These are phyloP conservation scores for Onychomys arenicola DNA, from an alignment of 2,797 vertebrate genomes.

Conservation along the genomic window DNA sequence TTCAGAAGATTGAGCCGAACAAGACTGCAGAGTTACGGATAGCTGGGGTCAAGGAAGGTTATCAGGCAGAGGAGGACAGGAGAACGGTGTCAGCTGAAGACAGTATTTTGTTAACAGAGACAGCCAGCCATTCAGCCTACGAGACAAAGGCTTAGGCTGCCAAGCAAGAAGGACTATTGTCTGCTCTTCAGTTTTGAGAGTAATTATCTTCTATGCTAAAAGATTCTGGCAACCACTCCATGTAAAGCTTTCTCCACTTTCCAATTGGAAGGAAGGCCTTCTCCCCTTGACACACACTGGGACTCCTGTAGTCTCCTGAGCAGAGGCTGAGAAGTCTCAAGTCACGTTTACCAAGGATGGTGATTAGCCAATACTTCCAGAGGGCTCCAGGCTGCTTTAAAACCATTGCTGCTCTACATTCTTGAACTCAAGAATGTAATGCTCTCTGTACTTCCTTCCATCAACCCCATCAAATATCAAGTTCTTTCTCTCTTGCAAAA, in stretches of 20 bases:
- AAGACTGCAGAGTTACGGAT: not conserved
- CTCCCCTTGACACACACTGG: not conserved
- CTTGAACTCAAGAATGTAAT: not conserved
- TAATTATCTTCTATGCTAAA: slow-evolving; percentile 35
- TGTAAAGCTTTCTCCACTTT: not conserved
- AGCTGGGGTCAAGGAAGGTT: not conserved
- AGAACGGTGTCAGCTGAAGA: not conserved
- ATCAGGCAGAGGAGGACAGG: not conserved
- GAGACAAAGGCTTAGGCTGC: not conserved
- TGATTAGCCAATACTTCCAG: not conserved
- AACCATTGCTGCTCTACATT: not conserved
- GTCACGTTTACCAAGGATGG: not conserved
- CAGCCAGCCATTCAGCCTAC: not conserved
- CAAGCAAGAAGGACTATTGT: not conserved
- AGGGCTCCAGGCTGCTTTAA: not conserved
- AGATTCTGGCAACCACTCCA: not conserved
- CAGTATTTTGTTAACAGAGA: not conserved
- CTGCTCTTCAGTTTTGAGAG: not conserved
- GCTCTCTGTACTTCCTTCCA: not conserved
- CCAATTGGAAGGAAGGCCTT: not conserved
- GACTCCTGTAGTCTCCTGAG: not conserved
- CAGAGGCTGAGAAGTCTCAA: not conserved
- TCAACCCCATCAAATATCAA: not conserved
- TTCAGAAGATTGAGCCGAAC: not conserved
- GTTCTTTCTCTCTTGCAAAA: not conserved